Conservation (phyloP, 2,888 invertebrate species). For the Ennomos erosarius region DNA sequence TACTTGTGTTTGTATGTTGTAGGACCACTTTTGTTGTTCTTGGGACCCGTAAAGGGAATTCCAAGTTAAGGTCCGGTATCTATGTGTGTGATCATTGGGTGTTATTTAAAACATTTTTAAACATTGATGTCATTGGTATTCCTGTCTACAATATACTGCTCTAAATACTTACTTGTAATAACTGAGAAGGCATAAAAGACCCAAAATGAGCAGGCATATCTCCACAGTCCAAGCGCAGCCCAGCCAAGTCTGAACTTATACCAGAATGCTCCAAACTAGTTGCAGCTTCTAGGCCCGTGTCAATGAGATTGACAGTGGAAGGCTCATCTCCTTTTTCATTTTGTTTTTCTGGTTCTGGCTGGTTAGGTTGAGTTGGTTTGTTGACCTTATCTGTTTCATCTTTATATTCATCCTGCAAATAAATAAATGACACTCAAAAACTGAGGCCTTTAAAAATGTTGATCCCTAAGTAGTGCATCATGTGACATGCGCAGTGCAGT, state of each 20-base stretch:
- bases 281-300: constrained; percentile 57
- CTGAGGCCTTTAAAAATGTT: too few species aligned
- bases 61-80: too few species aligned
- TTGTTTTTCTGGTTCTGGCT: constrained; percentile 29
- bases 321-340: constrained; percentile 47
- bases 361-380: constrained; percentile 30
- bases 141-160: too few species aligned
- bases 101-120: too few species aligned
- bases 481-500: too few species aligned
- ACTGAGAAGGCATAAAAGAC: constrained; percentile 80
- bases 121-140: too few species aligned
- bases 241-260: constrained; percentile 71
- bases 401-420: constrained; percentile 86
- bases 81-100: too few species aligned
- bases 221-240: constrained; percentile 66
- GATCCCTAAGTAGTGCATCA: too few species aligned
- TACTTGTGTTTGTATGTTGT: background rate
- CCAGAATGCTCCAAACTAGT: constrained; percentile 41
- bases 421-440: background rate
- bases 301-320: constrained; percentile 63
- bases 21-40: background rate
- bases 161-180: constrained; percentile 69
- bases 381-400: constrained; percentile 68
- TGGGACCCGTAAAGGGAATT: too few species aligned
- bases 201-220: constrained; percentile 67